Evolutionary conservation across 1,140 invertebrate species (phyloP).

Genomic region (Drosophila santomea): DNA sequence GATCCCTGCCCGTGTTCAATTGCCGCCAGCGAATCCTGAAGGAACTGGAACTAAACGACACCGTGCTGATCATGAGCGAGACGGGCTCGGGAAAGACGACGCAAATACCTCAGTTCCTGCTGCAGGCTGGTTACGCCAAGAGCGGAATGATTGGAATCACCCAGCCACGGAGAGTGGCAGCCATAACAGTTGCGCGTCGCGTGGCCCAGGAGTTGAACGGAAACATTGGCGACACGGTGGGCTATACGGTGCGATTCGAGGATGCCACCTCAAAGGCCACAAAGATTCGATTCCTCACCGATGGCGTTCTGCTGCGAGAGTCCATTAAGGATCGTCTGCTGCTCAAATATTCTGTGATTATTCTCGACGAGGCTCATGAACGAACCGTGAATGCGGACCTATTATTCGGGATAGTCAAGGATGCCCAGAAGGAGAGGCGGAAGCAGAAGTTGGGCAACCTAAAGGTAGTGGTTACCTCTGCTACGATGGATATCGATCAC

Average conservation of each 20-base stretch:
- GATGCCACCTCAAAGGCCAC: constrained; percentile 90
- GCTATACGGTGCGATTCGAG: constrained; percentile 96
- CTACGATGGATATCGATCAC: constrained; percentile 97
- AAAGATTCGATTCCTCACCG: constrained; percentile 94
- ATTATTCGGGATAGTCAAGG: constrained; percentile 93
- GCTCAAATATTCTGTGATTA: constrained; percentile 91
- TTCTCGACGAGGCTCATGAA: constrained; percentile 99
- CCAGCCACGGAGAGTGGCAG: constrained; percentile 96
- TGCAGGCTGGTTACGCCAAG: constrained; percentile 86
- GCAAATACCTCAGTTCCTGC: constrained; percentile 93
- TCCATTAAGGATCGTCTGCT: constrained; percentile 89
- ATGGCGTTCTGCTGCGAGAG: constrained; percentile 96
- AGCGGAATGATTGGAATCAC: constrained; percentile 91
- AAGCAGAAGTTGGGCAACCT: constrained; percentile 87
- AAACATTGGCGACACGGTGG: constrained; percentile 87
- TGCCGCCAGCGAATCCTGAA: constrained; percentile 65
- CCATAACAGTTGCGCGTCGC: constrained; percentile 94
- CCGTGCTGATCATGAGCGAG: constrained; percentile 93
- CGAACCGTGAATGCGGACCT: constrained; percentile 98
- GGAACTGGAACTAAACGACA: constrained; percentile 83
- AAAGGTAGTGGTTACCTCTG: constrained; percentile 95
- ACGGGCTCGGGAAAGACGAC: constrained; percentile 96
- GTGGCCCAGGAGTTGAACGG: constrained; percentile 92
- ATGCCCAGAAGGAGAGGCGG: constrained; percentile 90
- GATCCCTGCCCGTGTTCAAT: constrained; percentile 63